Percentiles rank a stretch among this genome's conserved stretches.
Conservation (phyloP, 2,797 vertebrate genomes). For the Phrynocephalus vlangalii region DNA sequence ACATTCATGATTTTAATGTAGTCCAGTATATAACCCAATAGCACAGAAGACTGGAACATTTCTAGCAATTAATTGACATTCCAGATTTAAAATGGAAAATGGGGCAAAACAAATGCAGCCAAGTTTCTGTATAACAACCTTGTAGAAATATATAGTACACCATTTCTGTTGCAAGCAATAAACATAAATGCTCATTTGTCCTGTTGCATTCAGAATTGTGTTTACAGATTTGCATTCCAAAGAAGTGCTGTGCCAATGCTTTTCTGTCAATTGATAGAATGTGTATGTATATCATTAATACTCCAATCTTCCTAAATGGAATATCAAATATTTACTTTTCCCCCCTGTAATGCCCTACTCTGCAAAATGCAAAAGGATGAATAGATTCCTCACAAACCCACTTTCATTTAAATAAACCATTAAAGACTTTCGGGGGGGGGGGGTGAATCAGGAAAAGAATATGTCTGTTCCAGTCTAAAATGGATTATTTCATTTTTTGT, state of each 20-base stretch:
- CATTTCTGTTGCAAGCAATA: background rate
- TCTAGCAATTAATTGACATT: background rate
- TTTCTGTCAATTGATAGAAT: background rate
- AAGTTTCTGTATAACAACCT: background rate
- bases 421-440: background rate
- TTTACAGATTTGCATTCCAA: conserved; percentile 3
- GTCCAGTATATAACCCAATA: background rate
- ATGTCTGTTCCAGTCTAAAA: background rate
- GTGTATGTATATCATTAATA: background rate
- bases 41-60: background rate
- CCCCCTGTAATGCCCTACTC: background rate
- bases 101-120: background rate
- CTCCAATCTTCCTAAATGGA: background rate
- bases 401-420: background rate
- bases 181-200: conserved; percentile 7
- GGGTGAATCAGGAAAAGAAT: background rate
- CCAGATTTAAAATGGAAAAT: background rate
- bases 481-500: background rate
- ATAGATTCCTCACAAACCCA: background rate
- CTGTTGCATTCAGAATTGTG: background rate
- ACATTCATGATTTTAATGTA: background rate
- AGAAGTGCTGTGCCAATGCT: background rate
- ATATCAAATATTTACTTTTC: background rate
- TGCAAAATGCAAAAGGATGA: background rate
- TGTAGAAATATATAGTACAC: conserved; percentile 9